These are phyloP conservation scores for Chrysochloris asiatica DNA, from an alignment of 2,113 vertebrate genomes.

Conservation along the genomic window DNA sequence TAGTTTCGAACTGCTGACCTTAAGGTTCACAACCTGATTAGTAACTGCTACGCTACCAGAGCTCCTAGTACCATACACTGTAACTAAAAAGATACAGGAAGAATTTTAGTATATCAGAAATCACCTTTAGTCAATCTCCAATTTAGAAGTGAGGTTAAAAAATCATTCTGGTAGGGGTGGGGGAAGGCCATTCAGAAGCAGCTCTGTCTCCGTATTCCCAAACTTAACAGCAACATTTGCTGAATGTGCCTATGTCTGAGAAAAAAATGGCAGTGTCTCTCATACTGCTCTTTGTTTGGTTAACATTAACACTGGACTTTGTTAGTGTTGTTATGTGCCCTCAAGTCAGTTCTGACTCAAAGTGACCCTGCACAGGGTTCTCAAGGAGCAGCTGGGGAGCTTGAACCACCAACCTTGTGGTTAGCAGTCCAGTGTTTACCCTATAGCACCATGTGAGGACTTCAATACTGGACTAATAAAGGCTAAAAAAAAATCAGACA, in stretches of 20 bases:
- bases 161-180: neutral
- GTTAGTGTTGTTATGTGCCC: too few relatives aligned
- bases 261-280: neutral
- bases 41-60: too few relatives aligned
- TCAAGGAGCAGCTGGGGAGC: too few relatives aligned
- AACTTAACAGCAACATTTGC: slow-evolving; percentile 47
- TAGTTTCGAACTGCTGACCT: too few relatives aligned
- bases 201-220: neutral
- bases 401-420: too few relatives aligned
- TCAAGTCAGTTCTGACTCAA: too few relatives aligned
- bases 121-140: slow-evolving; percentile 33
- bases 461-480: neutral
- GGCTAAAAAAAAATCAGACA: slow-evolving; percentile 17
- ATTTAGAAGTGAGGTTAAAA: slow-evolving; percentile 52
- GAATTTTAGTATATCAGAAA: slow-evolving; percentile 17
- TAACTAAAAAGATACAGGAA: slow-evolving; percentile 35
- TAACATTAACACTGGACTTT: neutral
- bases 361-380: too few relatives aligned
- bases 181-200: neutral
- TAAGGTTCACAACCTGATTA: too few relatives aligned
- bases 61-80: too few relatives aligned
- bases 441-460: too few relatives aligned
- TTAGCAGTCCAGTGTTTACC: too few relatives aligned
- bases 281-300: neutral
- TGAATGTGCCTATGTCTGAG: neutral